A percentile compares a stretch with the other conserved stretches of the same genome.
These are phyloP conservation scores for Drosophila ochracea DNA, from an alignment of 2,888 invertebrate genomes.

Conservation along the genomic window DNA sequence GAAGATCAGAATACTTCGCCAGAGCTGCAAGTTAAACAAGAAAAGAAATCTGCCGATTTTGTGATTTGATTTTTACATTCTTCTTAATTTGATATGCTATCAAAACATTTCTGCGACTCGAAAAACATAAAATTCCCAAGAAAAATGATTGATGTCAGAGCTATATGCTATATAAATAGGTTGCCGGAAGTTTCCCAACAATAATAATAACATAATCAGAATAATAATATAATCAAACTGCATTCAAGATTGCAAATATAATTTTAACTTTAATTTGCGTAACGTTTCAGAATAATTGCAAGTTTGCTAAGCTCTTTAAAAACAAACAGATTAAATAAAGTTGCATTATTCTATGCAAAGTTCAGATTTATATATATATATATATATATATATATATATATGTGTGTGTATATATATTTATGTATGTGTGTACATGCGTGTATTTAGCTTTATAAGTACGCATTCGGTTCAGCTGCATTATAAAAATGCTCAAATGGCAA, in stretches of 20 bases:
- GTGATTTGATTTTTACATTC: no score
- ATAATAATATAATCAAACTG: background rate
- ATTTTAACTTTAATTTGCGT: background rate
- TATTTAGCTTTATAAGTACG: no score
- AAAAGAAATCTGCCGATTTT: no score
- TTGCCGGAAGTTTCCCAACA: no score
- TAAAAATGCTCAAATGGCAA: background rate
- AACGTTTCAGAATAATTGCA: background rate
- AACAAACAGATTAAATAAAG: background rate
- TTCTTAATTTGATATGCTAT: no score
- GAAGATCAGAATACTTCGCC: no score
- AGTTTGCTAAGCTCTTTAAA: background rate
- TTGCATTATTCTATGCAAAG: background rate
- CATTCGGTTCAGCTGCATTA: background rate
- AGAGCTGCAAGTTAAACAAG: no score
- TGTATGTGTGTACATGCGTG: background rate
- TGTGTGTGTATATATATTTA: accelerated
- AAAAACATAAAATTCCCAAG: no score
- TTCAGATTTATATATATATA: background rate
- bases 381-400: background rate
- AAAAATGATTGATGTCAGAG: no score
- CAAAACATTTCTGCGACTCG: no score
- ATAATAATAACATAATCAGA: no score
- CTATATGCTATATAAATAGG: no score
- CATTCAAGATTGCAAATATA: background rate